Conservation (phyloP, 2,888 invertebrate species). For the Melanotus villosus region DNA sequence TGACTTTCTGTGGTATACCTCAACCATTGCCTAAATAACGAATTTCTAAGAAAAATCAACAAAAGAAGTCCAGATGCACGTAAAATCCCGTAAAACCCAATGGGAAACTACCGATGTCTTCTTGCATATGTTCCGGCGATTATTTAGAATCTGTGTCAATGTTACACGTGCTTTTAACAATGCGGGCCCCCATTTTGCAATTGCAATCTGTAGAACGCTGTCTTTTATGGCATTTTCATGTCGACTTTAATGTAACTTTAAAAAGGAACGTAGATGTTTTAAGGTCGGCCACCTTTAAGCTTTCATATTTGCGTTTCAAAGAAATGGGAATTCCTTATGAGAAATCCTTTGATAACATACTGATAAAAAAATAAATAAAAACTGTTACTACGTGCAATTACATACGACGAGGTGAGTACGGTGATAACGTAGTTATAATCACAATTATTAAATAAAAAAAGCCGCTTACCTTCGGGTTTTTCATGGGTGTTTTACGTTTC, state of each 20-base stretch:
- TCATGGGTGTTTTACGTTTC: neutral
- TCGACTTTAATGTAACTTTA: neutral
- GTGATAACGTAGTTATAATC: too few relatives aligned
- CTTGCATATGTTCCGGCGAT: conserved; percentile 31
- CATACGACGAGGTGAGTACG: too few relatives aligned
- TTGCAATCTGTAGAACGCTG: neutral
- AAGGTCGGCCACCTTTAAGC: neutral
- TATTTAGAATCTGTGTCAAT: conserved; percentile 30
- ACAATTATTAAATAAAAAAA: neutral
- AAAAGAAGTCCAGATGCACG: conserved; percentile 1
- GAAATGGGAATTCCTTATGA: conserved; percentile 9
- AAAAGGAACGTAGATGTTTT: neutral
- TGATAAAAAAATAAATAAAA: conserved; percentile 1
- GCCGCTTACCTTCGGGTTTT: neutral
- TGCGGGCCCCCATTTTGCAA: conserved; percentile 10
- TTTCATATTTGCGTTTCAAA: neutral
- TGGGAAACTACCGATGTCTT: conserved; percentile 21
- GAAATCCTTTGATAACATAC: neutral
- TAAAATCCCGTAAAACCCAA: conserved; percentile 11
- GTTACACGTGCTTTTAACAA: conserved; percentile 22
- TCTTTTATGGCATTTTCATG: neutral
- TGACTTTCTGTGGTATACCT: conserved; percentile 3
- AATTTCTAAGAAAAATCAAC: neutral
- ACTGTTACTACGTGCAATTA: too few relatives aligned
- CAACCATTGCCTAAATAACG: neutral